phyloP scores from a whole-genome alignment of 2,797 vertebrate species.

The Hydrocynus forskahlii region DNA sequence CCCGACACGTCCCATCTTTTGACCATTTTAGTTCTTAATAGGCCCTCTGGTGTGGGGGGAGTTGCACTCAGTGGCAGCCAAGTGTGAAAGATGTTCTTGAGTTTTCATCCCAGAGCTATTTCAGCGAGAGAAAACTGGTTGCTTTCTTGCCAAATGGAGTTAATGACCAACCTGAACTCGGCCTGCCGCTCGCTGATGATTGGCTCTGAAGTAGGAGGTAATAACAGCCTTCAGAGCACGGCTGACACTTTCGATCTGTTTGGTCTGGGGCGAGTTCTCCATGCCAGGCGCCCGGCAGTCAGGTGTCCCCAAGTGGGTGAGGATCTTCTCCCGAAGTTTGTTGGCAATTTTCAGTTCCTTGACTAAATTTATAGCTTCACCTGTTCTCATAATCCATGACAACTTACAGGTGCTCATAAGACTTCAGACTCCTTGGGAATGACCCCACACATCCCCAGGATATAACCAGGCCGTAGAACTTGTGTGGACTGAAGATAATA shows the following conservation, averaged over 20 bases:
- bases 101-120: not conserved
- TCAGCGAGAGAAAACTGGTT: not conserved
- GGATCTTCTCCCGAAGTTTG: not conserved
- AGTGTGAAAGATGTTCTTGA: not conserved
- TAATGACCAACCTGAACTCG: not conserved
- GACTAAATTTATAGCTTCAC: not conserved
- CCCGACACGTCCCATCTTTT: not conserved
- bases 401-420: not conserved
- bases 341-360: not conserved
- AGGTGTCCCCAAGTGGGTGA: not conserved
- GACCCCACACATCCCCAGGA: not conserved
- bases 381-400: not conserved
- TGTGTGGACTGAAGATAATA: not conserved
- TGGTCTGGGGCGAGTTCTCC: not conserved
- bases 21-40: not conserved
- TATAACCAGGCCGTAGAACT: not conserved
- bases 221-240: not conserved
- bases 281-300: not conserved
- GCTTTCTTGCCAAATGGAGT: conserved; percentile 2
- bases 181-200: not conserved
- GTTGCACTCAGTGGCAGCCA: not conserved
- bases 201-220: not conserved
- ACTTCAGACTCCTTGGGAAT: not conserved
- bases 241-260: not conserved
- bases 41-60: not conserved